Evolutionary conservation across 92 coral and sea anemone species (phyloP), one percentile per base, ranked within the genome.

Genomic region (Galaxea fascicularis): DNA sequence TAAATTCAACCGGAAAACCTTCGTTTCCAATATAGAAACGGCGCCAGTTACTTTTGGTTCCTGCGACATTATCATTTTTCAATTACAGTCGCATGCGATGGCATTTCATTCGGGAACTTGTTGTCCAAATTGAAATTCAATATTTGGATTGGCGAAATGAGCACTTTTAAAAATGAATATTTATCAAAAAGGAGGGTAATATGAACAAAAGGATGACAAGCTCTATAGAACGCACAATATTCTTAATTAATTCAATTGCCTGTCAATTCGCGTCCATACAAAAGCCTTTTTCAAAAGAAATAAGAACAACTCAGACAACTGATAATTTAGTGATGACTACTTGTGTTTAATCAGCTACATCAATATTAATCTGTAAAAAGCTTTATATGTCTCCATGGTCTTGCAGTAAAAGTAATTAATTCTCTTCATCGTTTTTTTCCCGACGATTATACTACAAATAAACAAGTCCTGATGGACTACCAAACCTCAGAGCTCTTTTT

Each of bases 141-240:
- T 77, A 63, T 77, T 39, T 41, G 51, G 29, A 22, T 22, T 64
- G 73, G 44, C 28, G 45, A 49, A 54, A 28, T 20, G n/a, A 29
- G 25, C 31, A 18, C 22, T 30, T 39, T 49, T n/a, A n/a, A n/a
- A n/a, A 18, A 49, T 69, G 49, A 46, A 51, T n/a, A 18, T 18
- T 28, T 15, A 57, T 53, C 20, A 4, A 46, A 35, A 46, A 26
- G 29, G 27, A 49, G 8, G 15, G 16, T 46, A 25, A 65, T 26
- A 47, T 79, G 9, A 64, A 64, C 84, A 79, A 79, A 65, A 16
- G 84, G 17, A 8, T 77, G 71, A 41, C 72, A 63, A 77, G 31
- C 45, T 39, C 35, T 35, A 64, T 7, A 59, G 57, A 10, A 16
- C 12, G 82, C 35, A 58, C 52, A 75, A 52, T 53, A 75, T 54